These are phyloP conservation scores for Brachymystax lenok DNA, from an alignment of 2,797 vertebrate species.

Conservation along the genomic window DNA sequence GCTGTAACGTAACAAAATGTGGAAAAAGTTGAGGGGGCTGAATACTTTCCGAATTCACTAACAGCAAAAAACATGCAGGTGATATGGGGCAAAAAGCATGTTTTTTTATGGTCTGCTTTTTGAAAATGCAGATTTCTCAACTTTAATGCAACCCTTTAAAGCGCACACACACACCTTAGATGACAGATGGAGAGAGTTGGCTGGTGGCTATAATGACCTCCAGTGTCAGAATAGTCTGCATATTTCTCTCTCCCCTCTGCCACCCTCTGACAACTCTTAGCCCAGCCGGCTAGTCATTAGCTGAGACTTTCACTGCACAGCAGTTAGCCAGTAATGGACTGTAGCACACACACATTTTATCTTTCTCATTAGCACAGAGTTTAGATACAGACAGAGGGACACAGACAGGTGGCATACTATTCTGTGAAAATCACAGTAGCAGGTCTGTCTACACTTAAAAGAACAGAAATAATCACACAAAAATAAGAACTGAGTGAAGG, in stretches of 20 bases:
- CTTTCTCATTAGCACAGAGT: neutral
- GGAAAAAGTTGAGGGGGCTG: too few species aligned
- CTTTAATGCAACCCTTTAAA: too few species aligned
- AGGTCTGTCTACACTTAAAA: neutral
- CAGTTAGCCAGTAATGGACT: neutral
- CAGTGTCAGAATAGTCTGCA: neutral
- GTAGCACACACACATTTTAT: neutral
- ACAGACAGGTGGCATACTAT: neutral
- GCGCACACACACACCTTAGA: neutral
- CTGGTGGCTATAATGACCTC: conserved; percentile 7
- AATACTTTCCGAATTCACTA: too few species aligned
- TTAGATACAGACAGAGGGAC: neutral
- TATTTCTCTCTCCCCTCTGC: too few species aligned
- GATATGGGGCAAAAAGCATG: too few species aligned
- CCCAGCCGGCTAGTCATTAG: neutral
- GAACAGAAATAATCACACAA: too few species aligned
- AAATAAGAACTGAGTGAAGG: too few species aligned
- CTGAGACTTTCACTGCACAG: neutral
- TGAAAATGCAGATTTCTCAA: too few species aligned
- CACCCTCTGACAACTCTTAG: neutral
- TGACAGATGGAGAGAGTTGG: neutral
- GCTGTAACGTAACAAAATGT: too few species aligned
- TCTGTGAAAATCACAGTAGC: too few species aligned
- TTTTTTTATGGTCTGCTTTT: too few species aligned
- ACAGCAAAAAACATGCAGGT: too few species aligned